phyloP scores from a whole-genome alignment of 2,797 vertebrate genomes.

The Miichthys miiuy region DNA sequence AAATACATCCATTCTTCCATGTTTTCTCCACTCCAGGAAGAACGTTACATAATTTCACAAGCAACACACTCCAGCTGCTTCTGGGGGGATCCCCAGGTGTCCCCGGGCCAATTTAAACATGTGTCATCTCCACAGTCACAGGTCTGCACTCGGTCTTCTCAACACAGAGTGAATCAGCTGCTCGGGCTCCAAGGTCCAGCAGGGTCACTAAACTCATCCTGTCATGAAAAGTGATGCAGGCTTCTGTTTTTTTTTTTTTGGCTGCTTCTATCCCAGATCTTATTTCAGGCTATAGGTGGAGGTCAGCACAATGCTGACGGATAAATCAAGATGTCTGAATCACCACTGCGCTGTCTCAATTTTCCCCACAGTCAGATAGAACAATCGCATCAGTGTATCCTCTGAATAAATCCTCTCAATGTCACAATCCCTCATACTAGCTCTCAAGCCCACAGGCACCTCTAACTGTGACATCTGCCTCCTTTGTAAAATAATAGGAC shows the following conservation, averaged over 20 bases:
- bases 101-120: constrained; percentile 3
- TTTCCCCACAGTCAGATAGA: not conserved
- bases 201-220: constrained; percentile 24
- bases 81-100: constrained; percentile 13
- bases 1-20: constrained; percentile 10
- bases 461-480: constrained; percentile 2
- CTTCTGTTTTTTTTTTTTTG: constrained; percentile 14
- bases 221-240: constrained; percentile 22
- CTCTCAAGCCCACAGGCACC: not conserved
- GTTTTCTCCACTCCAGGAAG: constrained; percentile 3
- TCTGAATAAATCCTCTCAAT: not conserved
- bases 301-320: constrained; percentile 6
- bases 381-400: not conserved
- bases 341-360: not conserved
- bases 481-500: constrained; percentile 9
- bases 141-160: not conserved
- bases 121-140: not conserved
- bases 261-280: not conserved
- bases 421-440: not conserved
- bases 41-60: not conserved
- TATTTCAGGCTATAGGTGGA: constrained; percentile 25
- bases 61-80: constrained; percentile 11
- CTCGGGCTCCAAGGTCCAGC: constrained; percentile 21
- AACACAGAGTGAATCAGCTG: constrained; percentile 22
- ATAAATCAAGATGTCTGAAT: constrained; percentile 13